Evolutionary conservation across 2,113 vertebrate genomes (phyloP).

Genomic region (Zingel zingel): DNA sequence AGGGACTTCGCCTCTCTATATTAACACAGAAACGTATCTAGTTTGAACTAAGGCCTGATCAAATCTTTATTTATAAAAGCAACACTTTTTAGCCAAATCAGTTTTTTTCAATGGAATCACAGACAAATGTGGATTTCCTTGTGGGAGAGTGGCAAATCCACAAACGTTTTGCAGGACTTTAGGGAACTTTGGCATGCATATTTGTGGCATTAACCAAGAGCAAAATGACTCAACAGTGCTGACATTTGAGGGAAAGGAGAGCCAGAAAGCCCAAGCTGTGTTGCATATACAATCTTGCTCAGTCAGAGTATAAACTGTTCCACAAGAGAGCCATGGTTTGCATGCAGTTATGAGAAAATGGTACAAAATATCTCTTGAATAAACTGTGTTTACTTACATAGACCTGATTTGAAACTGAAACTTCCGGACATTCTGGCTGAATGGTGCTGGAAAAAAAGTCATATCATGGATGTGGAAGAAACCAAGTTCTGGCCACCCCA

Average conservation of each 20-base stretch:
- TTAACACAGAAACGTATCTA: background rate
- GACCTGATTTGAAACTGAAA: background rate
- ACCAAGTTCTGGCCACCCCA: background rate
- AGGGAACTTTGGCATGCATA: background rate
- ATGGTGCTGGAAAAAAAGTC: no score
- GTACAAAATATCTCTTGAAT: background rate
- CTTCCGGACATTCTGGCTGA: background rate
- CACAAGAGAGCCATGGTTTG: no score
- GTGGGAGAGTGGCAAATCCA: background rate
- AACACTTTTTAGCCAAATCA: background rate
- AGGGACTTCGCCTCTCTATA: background rate
- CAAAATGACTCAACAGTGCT: background rate
- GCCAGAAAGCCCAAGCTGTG: background rate
- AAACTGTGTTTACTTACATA: background rate
- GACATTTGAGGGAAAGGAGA: background rate
- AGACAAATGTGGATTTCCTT: background rate
- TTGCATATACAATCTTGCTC: background rate
- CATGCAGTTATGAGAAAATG: background rate
- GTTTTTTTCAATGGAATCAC: background rate
- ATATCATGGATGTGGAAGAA: background rate
- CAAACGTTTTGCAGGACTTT: background rate
- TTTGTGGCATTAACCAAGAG: background rate
- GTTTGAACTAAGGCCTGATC: background rate
- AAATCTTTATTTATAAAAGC: background rate
- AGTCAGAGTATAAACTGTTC: background rate